A percentile compares a stretch with the other conserved stretches of the same genome.
Conservation (phyloP, 2,888 invertebrate genomes). For the Euspilapteryx auroguttella region DNA sequence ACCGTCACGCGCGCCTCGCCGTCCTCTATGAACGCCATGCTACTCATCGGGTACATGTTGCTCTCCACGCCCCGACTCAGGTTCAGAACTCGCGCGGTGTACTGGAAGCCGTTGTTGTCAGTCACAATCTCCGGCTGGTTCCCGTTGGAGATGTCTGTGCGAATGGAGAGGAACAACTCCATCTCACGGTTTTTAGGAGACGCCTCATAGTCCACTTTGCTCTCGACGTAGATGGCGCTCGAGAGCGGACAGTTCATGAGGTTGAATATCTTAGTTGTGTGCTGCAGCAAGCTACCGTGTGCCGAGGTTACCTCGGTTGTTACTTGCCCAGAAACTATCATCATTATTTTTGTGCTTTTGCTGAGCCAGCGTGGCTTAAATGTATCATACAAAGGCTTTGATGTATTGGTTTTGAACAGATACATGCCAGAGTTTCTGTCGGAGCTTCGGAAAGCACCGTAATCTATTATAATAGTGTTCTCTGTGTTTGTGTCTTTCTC, state of each 20-base stretch:
- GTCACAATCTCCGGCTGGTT: conserved; percentile 80
- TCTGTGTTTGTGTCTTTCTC: conserved; percentile 44
- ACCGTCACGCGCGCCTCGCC: conserved; percentile 68
- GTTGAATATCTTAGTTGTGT: conserved; percentile 80
- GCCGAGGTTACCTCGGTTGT: conserved; percentile 81
- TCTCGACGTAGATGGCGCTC: conserved; percentile 76
- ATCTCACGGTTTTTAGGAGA: conserved; percentile 85
- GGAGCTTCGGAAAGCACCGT: conserved; percentile 85
- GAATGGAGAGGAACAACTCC: conserved; percentile 86
- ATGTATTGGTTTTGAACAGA: conserved; percentile 86
- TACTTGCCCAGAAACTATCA: conserved; percentile 82
- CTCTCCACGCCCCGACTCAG: conserved; percentile 84
- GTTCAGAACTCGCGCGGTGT: conserved; percentile 74
- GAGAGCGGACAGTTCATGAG: conserved; percentile 65
- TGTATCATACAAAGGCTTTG: conserved; percentile 78
- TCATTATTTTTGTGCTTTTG: conserved; percentile 52
- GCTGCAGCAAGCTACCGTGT: conserved; percentile 74
- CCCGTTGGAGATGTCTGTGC: conserved; percentile 80
- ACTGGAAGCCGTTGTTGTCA: conserved; percentile 92
- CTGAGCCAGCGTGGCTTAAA: conserved; percentile 70
- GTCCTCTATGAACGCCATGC: conserved; percentile 84
- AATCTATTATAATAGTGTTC: conserved; percentile 59
- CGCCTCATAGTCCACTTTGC: conserved; percentile 78
- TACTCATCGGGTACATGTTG: conserved; percentile 93
- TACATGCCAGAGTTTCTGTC: conserved; percentile 93